Conservation (phyloP, 2,888 invertebrate genomes). For the Sesia bembeciformis region DNA sequence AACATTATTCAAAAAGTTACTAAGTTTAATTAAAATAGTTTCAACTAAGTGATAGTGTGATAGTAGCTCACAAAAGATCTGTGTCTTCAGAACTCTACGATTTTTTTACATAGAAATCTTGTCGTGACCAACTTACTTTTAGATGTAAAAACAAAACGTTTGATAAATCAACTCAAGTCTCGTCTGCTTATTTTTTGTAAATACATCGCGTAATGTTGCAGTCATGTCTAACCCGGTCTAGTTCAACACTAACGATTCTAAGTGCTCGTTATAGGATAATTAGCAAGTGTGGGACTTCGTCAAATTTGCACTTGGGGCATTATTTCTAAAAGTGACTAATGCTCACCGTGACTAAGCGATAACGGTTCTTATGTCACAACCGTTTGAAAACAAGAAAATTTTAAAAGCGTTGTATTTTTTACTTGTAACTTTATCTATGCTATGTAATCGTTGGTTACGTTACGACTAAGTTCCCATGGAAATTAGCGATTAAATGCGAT, state of each 20-base stretch:
- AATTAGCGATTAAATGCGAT: neutral
- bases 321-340: slow-evolving; percentile 2
- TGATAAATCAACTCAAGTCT: neutral
- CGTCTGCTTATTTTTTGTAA: neutral
- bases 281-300: slow-evolving; percentile 36
- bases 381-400: neutral
- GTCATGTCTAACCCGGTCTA: neutral
- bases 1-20: neutral
- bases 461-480: neutral
- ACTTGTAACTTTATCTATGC: neutral
- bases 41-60: neutral
- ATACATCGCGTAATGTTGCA: neutral
- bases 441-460: neutral
- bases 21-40: neutral
- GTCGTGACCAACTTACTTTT: neutral
- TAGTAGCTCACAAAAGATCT: neutral
- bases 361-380: slow-evolving; percentile 9
- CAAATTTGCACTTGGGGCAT: slow-evolving; percentile 33
- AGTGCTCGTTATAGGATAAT: slow-evolving; percentile 43
- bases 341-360: slow-evolving; percentile 1
- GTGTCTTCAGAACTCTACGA: neutral
- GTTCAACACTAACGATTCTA: slow-evolving; percentile 32
- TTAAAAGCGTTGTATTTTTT: neutral
- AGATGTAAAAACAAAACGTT: neutral
- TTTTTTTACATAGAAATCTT: neutral